Base-by-base conservation (phyloP, 2,888 invertebrate genomes). In the Chironomus tentans region DNA sequence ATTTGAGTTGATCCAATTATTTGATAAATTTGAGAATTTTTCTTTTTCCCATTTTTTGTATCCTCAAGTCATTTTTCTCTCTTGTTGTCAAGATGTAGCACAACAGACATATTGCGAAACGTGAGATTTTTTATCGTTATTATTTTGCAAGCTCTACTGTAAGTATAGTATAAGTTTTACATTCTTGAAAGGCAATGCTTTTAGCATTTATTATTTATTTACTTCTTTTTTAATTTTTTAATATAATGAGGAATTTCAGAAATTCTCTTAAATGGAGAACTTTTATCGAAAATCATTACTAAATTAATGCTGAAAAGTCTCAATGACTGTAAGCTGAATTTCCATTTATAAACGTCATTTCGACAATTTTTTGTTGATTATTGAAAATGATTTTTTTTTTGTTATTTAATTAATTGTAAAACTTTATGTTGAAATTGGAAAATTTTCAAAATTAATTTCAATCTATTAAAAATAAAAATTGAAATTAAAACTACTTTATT, bases 1-100 rank as follows among this genome's bases (percentile, higher is more conserved):
- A 73, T 73, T 73, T 73, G 62, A 73, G 28, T 46, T 62, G 72
- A 73, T 73, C 72, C 72, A 73, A 73, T 73, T 73, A 73, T 73
- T 73, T 73, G 72, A 73, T 73, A 73, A 73, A 73, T 28, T 46
- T 18, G 62, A 73, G 46, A 71, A 12, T 24, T 22, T 70, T 38
- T 46, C 2, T 38, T 13, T 73, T 71, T 71, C 12, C 13, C 38
- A n/a, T 65, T 22, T 65, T n/a, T 21, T 65, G 18, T 65, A 28
- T 68, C 72, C 38, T 24, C n/a, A 48, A 21, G 72, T 72, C 38
- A 50, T 65, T 65, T 65, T 65, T 65, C 65, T 65, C 21, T 65
- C 56, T 56, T 7, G 18, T 18, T 56, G 56, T 18, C 56, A 15
- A 7, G n/a, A 50, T 56, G 15, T 56, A 56, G 56, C 56, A 56